Base-by-base conservation (phyloP, 1,140 invertebrate species). In the Micrasema minimum region DNA sequence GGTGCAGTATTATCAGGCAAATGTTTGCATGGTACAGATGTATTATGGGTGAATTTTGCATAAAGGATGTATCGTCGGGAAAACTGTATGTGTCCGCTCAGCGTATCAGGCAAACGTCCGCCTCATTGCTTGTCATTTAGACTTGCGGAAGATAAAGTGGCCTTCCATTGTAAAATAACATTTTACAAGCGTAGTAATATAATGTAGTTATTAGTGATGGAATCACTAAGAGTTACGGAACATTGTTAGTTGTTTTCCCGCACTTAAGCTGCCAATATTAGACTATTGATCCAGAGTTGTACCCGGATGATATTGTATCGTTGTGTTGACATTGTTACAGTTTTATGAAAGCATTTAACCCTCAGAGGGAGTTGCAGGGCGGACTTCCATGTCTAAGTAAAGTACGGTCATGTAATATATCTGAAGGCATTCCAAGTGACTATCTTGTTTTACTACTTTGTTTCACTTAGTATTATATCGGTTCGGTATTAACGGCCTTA, bases 371-470 rank as follows among this genome's bases (percentile, higher is more conserved):
- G 2, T 4, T 31, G 7, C 7, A 31, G 26, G 26, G 26, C 26
- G 26, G 26, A 31, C 26, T 2, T 7, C 26, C n/a, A n/a, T n/a
- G 26, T 31, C 26, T 2, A 31, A 31, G 2, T 7, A 59, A 50
- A 66, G 57, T 72, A 59, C 37, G 59, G 64, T 69, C 65, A 67
- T 68, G 69, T 75, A 61, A 75, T 72, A 69, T 72, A 72, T 74
- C 72, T 66, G 55, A 72, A 75, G 67, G 70, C 73, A 75, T 75
- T 75, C 73, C 73, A 75, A 71, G 66, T 71, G 64, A 75, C 69
- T 72, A 45, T 72, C 59, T n/a, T n/a, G n/a, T n/a, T n/a, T n/a
- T n/a, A n/a, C n/a, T n/a, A n/a, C n/a, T 65, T 74, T 37, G 48
- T 66, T 69, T 64, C 53, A 26, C 50, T 66, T 69, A 62, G 50